Conservation (phyloP, 2,888 invertebrate genomes). For the Abrostola triplasia region DNA sequence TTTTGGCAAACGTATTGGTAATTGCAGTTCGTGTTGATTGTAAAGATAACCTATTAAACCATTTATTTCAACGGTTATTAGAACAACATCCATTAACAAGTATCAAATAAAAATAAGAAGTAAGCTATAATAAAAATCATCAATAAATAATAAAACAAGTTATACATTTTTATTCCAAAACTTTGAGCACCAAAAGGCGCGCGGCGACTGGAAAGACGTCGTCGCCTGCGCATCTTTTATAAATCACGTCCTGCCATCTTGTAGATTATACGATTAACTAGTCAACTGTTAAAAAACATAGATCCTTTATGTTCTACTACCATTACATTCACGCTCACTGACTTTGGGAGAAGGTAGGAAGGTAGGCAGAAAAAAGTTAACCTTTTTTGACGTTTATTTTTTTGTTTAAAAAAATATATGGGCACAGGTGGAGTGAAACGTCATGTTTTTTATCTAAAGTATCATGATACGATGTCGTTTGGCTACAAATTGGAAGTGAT, state of each 20-base stretch:
- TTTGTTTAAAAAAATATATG: constrained; percentile 21
- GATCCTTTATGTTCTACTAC: constrained; percentile 72
- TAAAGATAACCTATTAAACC: too few species aligned
- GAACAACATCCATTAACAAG: too few species aligned
- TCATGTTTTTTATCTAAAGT: constrained; percentile 59
- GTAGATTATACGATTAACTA: constrained; percentile 83
- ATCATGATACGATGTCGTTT: constrained; percentile 59
- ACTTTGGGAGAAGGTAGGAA: constrained; percentile 55
- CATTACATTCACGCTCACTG: constrained; percentile 74
- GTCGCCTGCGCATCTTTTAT: constrained; percentile 79
- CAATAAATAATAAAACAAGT: too few species aligned
- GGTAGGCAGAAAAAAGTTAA: constrained; percentile 22
- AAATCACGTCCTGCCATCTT: constrained; percentile 80
- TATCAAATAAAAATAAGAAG: too few species aligned
- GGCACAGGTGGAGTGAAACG: constrained; percentile 55
- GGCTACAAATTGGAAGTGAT: constrained; percentile 67
- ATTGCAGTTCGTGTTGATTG: too few species aligned
- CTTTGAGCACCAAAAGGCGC: constrained; percentile 70
- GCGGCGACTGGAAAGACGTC: constrained; percentile 68
- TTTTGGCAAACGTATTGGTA: too few species aligned
- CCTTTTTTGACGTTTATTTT: constrained; percentile 6
- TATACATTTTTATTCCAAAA: constrained; percentile 31
- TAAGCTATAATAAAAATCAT: too few species aligned
- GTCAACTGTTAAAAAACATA: constrained; percentile 77
- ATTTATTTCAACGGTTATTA: too few species aligned